Evolutionary conservation across 1,140 invertebrate species (phyloP), one percentile per base, ranked within the genome.

Genomic region (Metopolophium dirhodum): DNA sequence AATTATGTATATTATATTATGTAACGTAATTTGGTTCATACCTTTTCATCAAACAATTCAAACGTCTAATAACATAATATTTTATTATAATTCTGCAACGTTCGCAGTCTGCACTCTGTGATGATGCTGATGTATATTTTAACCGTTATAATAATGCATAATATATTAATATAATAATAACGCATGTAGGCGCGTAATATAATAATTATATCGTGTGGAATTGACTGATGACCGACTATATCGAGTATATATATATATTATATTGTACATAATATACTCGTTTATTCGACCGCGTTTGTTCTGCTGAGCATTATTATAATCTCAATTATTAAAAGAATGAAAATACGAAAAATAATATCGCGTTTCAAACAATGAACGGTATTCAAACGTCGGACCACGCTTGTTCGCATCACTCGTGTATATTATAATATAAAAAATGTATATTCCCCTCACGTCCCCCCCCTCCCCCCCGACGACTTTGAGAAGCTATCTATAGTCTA

Each of bases 301-400:
- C 82, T 35, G 82, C 82, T 9, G 82, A 35, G 82, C 82, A 83
- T 83, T 83, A 83, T 83, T 77, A 77, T 77, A n/a, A 77, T 77
- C n/a, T 77, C 61, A n/a, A n/a, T 77, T 77, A 77, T 77, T 77
- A 77, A 77, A 77, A 77, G 61, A 77, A 77, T 77, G 30, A 77
- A 77, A 77, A 77, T n/a, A 77, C 14, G 61, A 77, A 77, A 77
- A 77, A 77, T 77, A 77, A 77, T 77, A 77, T 77, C 61, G 61
- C 82, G 82, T 83, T 20, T 41, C 82, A 41, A 83, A 83, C 82
- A 83, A 83, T 83, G 82, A 41, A 35, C 82, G 41, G 30, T 49
- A 47, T 30, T 87, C 85, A 87, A 87, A 87, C 83, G 83, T 86
- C 83, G 83, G 83, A 85, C 37, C 83, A 41, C 83, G 83, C 83